A percentile compares a stretch with the other conserved stretches of the same genome.
Conservation (phyloP, 2,113 vertebrate genomes). For the Aegithalos caudatus region DNA sequence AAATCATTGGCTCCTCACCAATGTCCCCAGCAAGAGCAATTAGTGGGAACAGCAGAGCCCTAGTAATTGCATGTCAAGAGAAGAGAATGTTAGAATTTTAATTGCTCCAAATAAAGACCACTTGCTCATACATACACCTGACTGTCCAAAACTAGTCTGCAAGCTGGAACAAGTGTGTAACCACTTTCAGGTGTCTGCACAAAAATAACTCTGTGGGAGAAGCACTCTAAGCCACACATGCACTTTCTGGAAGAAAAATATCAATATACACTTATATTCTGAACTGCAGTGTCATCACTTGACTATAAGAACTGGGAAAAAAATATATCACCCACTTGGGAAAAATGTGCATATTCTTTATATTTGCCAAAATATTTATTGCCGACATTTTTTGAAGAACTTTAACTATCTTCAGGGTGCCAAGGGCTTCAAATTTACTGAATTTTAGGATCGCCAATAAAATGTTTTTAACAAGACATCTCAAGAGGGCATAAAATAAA, state of each 20-base stretch:
- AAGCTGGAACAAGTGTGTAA: conserved; percentile 74
- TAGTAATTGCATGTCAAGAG: conserved; percentile 94
- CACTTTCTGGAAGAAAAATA: conserved; percentile 73
- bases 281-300: conserved; percentile 80
- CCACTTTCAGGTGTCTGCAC: conserved; percentile 86
- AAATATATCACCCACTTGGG: conserved; percentile 75
- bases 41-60: conserved; percentile 89
- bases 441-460: conserved; percentile 83
- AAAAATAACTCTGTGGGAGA: conserved; percentile 81
- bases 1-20: conserved; percentile 95
- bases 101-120: conserved; percentile 90
- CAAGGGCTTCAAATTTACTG: conserved; percentile 80
- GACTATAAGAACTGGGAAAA: conserved; percentile 65
- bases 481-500: conserved; percentile 84
- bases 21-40: conserved; percentile 96
- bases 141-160: conserved; percentile 78
- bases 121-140: conserved; percentile 86
- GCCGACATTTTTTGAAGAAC: conserved; percentile 77
- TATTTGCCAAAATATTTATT: conserved; percentile 79
- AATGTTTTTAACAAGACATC: conserved; percentile 85
- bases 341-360: conserved; percentile 83
- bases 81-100: conserved; percentile 91
- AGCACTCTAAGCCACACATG: conserved; percentile 55
- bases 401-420: conserved; percentile 79
- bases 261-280: conserved; percentile 76